Conservation (phyloP, 2,113 vertebrate genomes). For the Trachemys scripta region DNA sequence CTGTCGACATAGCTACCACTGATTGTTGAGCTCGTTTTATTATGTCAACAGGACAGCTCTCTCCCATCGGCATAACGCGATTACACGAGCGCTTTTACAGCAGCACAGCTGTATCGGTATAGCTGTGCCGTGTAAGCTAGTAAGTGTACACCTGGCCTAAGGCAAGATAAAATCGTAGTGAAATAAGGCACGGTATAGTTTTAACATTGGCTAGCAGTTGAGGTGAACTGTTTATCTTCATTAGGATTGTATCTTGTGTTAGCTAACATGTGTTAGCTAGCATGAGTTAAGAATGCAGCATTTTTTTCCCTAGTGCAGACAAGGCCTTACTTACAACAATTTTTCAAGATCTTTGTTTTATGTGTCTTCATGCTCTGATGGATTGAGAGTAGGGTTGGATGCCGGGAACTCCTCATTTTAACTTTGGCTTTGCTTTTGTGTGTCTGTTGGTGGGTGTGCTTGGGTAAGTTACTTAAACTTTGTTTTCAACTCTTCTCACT, state of each 20-base stretch:
- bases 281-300: not conserved
- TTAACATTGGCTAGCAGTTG: not conserved
- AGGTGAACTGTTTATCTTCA: not conserved
- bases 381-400: not conserved
- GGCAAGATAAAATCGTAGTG: not conserved
- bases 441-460: not conserved
- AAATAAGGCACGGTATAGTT: not conserved
- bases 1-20: no score
- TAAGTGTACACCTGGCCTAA: no score
- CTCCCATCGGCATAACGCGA: no score
- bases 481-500: not conserved
- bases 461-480: not conserved
- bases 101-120: no score
- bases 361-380: not conserved
- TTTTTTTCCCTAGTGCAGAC: not conserved
- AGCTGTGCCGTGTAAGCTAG: no score
- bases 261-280: not conserved
- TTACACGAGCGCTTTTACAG: no score
- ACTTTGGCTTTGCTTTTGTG: not conserved
- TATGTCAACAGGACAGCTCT: no score
- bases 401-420: not conserved
- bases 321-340: not conserved
- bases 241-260: not conserved
- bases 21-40: no score
- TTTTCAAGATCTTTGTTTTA: not conserved